A percentile compares a stretch with the other conserved stretches of the same genome.
phyloP scores from a whole-genome alignment of 2,888 invertebrate species.

The Euzophera pinguis region DNA sequence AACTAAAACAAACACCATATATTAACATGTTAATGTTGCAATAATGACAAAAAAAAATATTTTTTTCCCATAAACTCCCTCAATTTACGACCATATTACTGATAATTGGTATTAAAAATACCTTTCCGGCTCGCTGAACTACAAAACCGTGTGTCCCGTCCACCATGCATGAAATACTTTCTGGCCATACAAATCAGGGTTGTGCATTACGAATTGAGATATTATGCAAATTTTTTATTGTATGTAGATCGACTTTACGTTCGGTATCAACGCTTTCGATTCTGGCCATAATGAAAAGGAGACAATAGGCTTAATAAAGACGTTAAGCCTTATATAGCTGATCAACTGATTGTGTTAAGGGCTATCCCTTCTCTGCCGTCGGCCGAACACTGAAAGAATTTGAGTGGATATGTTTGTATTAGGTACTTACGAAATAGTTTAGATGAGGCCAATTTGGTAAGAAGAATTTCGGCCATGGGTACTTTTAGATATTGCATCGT shows the following conservation, averaged over 20 bases:
- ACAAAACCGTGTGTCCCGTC: conserved; percentile 19
- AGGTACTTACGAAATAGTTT: too few relatives aligned
- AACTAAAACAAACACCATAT: neutral
- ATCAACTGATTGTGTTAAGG: conserved; percentile 49
- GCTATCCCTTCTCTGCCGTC: neutral
- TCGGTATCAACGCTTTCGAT: conserved; percentile 60
- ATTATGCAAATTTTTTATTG: conserved; percentile 77
- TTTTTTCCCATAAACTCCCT: conserved; percentile 6
- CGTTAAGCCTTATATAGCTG: conserved; percentile 54
- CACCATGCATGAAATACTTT: conserved; percentile 46
- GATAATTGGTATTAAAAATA: conserved; percentile 10
- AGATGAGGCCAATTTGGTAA: too few relatives aligned
- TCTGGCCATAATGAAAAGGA: conserved; percentile 70
- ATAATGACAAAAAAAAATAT: conserved; percentile 1
- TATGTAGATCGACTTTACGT: conserved; percentile 71
- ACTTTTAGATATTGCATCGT: too few relatives aligned
- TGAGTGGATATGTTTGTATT: too few relatives aligned
- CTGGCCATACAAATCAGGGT: conserved; percentile 50
- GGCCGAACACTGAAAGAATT: too few relatives aligned
- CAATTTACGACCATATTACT: conserved; percentile 1
- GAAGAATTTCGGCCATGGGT: too few relatives aligned
- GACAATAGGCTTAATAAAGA: conserved; percentile 75
- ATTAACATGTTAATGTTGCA: neutral
- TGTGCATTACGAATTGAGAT: conserved; percentile 63
- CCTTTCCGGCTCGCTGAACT: conserved; percentile 8